Percentiles rank a stretch among this genome's conserved stretches.
phyloP scores from a whole-genome alignment of 2,888 invertebrate genomes.

The Xanthorhoe designata region DNA sequence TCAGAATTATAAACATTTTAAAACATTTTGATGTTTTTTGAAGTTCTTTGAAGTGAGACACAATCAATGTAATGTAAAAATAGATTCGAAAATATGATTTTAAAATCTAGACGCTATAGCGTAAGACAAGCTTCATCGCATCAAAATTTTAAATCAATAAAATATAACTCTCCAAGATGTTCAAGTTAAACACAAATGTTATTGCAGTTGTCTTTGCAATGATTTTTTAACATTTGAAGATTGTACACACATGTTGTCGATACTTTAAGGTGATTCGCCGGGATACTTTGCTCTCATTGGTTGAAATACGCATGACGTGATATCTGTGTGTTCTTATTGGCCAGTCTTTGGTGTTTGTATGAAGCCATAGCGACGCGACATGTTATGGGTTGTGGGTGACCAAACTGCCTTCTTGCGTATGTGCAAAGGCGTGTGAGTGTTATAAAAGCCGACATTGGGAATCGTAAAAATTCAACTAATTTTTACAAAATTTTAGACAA shows the following conservation, averaged over 20 bases:
- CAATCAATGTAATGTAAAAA: not conserved
- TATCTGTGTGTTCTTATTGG: constrained; percentile 31
- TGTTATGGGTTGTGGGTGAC: constrained; percentile 48
- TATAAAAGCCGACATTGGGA: constrained; percentile 22
- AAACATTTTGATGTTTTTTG: not conserved
- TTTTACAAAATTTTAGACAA: too few species aligned
- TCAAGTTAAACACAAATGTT: constrained; percentile 8
- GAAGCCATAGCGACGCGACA: constrained; percentile 45
- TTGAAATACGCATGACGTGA: constrained; percentile 26
- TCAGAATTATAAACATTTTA: not conserved
- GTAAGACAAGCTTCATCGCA: constrained; percentile 41
- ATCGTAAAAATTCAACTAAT: not conserved
- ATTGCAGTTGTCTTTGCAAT: not conserved
- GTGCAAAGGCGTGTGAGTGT: constrained; percentile 44
- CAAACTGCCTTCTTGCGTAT: constrained; percentile 52
- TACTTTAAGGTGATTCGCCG: not conserved
- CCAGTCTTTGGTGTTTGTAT: not conserved
- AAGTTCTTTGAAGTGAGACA: not conserved
- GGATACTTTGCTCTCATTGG: constrained; percentile 14
- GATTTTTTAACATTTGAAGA: not conserved
- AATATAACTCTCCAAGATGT: constrained; percentile 2
- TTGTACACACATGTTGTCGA: not conserved
- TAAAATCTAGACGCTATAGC: too few species aligned
- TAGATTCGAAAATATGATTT: too few species aligned
- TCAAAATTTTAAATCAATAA: constrained; percentile 10